phyloP scores from a whole-genome alignment of 2,113 vertebrate genomes.

The Lota lota region DNA sequence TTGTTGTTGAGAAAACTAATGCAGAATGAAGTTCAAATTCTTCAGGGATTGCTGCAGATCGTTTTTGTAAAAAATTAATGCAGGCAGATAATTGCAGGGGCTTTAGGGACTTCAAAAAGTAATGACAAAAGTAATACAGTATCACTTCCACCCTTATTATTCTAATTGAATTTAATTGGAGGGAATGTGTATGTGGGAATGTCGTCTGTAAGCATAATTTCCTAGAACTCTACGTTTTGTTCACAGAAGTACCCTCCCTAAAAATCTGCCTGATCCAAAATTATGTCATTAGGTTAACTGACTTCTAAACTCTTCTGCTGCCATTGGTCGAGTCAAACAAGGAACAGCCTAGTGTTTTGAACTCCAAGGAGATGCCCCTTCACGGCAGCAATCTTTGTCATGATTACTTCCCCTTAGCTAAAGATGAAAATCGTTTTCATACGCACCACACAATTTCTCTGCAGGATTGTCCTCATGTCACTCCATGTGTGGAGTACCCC shows the following conservation, averaged over 20 bases:
- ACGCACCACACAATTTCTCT: conserved; percentile 8
- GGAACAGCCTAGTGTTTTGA: conserved; percentile 14
- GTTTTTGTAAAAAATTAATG: not conserved
- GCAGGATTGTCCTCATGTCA: conserved; percentile 7
- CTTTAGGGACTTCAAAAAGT: not conserved
- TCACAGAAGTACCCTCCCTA: conserved; percentile 19
- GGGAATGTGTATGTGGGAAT: conserved; percentile 4
- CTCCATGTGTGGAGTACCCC: conserved; percentile 1
- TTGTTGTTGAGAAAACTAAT: too few relatives aligned
- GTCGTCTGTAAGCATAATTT: conserved; percentile 16
- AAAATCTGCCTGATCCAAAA: conserved; percentile 31
- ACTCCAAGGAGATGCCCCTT: not conserved
- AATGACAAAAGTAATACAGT: conserved; percentile 1
- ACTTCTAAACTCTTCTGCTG: conserved; percentile 26
- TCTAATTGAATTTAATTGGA: conserved; percentile 22
- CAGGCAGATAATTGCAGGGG: not conserved
- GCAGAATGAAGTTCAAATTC: not conserved
- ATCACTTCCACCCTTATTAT: not conserved
- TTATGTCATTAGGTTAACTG: conserved; percentile 25
- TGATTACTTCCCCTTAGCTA: conserved; percentile 51
- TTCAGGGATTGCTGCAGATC: not conserved
- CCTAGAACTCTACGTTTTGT: conserved; percentile 22
- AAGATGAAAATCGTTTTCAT: conserved; percentile 51
- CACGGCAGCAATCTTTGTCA: conserved; percentile 38
- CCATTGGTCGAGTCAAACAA: conserved; percentile 27